Evolutionary conservation across 2,797 vertebrate species (phyloP).

Genomic region (Crenichthys baileyi): DNA sequence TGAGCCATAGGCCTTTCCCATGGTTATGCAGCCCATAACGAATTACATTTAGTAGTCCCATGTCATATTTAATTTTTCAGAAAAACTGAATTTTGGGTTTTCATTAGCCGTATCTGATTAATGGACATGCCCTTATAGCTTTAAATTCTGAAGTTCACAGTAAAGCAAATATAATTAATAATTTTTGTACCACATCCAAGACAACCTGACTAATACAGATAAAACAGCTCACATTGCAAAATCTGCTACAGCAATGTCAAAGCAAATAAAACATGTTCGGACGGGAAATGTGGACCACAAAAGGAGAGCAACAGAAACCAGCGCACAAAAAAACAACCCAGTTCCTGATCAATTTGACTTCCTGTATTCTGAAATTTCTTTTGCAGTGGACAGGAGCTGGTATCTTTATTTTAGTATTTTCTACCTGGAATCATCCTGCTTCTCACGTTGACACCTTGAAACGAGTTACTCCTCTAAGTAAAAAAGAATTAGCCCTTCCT

Average conservation of each 20-base stretch:
- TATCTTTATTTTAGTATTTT: background rate
- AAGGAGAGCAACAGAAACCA: background rate
- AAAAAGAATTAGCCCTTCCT: background rate
- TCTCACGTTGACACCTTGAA: background rate
- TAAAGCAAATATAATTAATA: background rate
- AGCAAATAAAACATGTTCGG: constrained; percentile 28
- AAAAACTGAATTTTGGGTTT: background rate
- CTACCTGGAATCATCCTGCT: background rate
- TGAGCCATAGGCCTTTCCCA: background rate
- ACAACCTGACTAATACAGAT: background rate
- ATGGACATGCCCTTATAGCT: background rate
- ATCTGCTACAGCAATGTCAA: background rate
- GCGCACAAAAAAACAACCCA: constrained; percentile 34
- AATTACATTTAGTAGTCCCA: background rate
- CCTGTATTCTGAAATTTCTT: constrained; percentile 19
- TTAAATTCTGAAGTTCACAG: background rate
- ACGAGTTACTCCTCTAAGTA: background rate
- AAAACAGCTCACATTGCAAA: constrained; percentile 1
- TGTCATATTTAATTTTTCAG: background rate
- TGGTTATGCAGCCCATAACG: background rate
- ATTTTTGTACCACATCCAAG: background rate
- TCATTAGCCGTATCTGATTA: background rate
- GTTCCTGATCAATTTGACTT: constrained; percentile 48
- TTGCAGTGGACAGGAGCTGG: background rate
- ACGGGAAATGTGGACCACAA: constrained; percentile 23